Conservation (phyloP, 2,888 invertebrate species). For the Trissoscelio sp. region DNA sequence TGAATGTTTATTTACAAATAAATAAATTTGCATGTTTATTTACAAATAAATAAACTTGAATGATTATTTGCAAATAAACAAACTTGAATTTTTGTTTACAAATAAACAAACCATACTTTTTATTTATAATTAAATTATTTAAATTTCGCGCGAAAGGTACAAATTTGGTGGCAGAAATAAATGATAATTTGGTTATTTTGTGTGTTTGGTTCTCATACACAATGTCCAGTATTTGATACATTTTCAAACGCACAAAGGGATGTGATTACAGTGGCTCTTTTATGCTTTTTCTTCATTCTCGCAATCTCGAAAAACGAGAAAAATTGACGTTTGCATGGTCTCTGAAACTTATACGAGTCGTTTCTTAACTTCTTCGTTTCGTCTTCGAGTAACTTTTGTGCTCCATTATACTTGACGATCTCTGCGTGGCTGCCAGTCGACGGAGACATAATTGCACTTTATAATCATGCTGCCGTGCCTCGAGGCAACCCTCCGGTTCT, state of each 20-base stretch:
- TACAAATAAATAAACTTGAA: too few relatives aligned
- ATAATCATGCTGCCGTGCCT: slow-evolving; percentile 78
- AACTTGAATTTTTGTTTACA: too few relatives aligned
- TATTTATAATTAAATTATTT: too few relatives aligned
- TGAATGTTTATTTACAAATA: too few relatives aligned
- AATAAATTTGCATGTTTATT: too few relatives aligned
- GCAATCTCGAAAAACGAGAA: slow-evolving; percentile 52
- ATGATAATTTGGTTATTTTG: too few relatives aligned
- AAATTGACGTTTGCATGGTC: slow-evolving; percentile 51
- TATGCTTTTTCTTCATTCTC: slow-evolving; percentile 49
- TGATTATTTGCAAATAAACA: too few relatives aligned
- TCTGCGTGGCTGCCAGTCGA: slow-evolving; percentile 76
- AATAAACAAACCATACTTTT: too few relatives aligned
- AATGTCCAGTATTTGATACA: slow-evolving; percentile 54
- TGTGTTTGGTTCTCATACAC: slow-evolving; percentile 10
- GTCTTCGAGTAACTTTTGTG: slow-evolving; percentile 68
- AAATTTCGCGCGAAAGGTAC: too few relatives aligned
- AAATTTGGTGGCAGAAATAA: too few relatives aligned
- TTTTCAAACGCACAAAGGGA: slow-evolving; percentile 47
- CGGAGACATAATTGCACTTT: slow-evolving; percentile 81
- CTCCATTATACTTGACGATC: slow-evolving; percentile 75
- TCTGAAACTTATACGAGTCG: slow-evolving; percentile 34
- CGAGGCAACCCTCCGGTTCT: slow-evolving; percentile 70
- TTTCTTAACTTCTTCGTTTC: slow-evolving; percentile 59
- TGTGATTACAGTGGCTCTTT: slow-evolving; percentile 56